Percentiles rank a stretch among this genome's conserved stretches.
Conservation (phyloP, 2,888 invertebrate genomes). For the Platycheirus rosarum region DNA sequence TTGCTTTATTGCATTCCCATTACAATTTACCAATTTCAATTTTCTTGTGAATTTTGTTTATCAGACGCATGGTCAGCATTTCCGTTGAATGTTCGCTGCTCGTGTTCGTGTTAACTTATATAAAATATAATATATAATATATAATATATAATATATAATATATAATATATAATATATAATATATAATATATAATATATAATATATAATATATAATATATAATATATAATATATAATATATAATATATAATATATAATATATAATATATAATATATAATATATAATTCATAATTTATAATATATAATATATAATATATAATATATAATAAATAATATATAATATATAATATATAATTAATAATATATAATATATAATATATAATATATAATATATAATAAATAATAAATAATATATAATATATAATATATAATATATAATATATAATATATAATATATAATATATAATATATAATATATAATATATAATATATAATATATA, state of each 20-base stretch:
- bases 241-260: constrained; percentile 3
- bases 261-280: constrained; percentile 3
- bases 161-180: constrained; percentile 6
- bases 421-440: constrained; percentile 2
- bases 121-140: constrained; percentile 4
- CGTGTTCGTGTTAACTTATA: too few relatives aligned
- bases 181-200: constrained; percentile 2
- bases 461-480: constrained; percentile 3
- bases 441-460: constrained; percentile 3
- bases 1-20: too few relatives aligned
- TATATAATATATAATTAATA: constrained; percentile 3
- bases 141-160: constrained; percentile 2
- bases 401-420: neutral
- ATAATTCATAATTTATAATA: constrained; percentile 9
- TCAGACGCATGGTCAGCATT: too few relatives aligned
- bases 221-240: constrained; percentile 3
- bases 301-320: constrained; percentile 6
- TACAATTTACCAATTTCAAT: too few relatives aligned
- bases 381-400: constrained; percentile 1
- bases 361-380: constrained; percentile 3
- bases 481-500: constrained; percentile 3
- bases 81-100: too few relatives aligned
- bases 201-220: constrained; percentile 3
- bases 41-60: too few relatives aligned
- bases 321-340: constrained; percentile 1